Conservation (phyloP, 1,140 invertebrate species). For the Drosophila saltans region DNA sequence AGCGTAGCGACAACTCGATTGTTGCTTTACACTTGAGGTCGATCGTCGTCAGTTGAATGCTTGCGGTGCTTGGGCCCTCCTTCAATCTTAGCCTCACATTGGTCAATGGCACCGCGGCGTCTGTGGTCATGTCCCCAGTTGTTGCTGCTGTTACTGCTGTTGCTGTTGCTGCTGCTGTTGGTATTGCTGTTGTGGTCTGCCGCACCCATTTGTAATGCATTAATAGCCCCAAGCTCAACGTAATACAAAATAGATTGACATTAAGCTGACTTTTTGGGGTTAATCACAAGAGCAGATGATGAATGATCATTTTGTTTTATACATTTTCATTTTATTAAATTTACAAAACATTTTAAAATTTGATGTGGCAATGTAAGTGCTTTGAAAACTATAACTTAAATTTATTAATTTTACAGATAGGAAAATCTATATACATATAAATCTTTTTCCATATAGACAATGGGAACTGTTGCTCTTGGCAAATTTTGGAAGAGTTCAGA, state of each 20-base stretch:
- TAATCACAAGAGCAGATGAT: conserved; percentile 14
- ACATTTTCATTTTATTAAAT: background rate
- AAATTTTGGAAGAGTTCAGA: too few relatives aligned
- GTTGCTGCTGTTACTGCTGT: conserved; percentile 24
- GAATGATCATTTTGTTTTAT: conserved; percentile 12
- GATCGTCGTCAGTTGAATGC: conserved; percentile 38
- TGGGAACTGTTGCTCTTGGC: too few relatives aligned
- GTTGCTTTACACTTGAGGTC: conserved; percentile 75
- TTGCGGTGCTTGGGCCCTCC: conserved; percentile 28
- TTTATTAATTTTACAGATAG: background rate
- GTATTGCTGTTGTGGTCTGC: conserved; percentile 61
- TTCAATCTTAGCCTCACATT: conserved; percentile 56
- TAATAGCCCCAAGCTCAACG: conserved; percentile 56
- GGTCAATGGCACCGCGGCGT: conserved; percentile 75
- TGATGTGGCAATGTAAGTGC: background rate
- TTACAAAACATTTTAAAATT: background rate
- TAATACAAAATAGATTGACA: conserved; percentile 64
- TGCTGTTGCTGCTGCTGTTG: conserved; percentile 15
- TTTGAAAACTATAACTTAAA: background rate
- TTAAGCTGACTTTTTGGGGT: conserved; percentile 62
- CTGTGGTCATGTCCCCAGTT: conserved; percentile 63
- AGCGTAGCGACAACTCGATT: conserved; percentile 70
- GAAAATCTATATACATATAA: background rate
- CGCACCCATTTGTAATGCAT: conserved; percentile 79
- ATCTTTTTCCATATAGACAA: background rate